Conservation (phyloP, 2,113 vertebrate genomes). For the Bambusicola thoracicus region DNA sequence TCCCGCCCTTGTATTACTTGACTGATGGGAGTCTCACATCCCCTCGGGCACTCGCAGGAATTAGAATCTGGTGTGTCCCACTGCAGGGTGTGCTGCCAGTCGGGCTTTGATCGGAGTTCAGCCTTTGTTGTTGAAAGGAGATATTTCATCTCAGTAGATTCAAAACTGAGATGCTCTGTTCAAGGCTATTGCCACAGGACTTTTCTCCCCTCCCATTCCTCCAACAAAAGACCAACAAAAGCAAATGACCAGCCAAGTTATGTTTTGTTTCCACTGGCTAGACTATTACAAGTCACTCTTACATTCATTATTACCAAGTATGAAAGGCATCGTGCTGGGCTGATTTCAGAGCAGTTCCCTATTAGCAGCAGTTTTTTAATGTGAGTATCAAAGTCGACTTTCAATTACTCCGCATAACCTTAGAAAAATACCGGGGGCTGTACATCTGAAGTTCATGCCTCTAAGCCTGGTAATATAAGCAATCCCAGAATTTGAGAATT, state of each 20-base stretch:
- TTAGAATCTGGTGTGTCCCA: constrained; percentile 11
- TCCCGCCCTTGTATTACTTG: constrained; percentile 22
- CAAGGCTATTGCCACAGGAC: constrained; percentile 44
- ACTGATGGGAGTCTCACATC: constrained; percentile 23
- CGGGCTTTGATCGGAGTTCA: constrained; percentile 65
- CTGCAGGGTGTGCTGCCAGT: constrained; percentile 21
- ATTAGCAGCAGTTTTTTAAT: constrained; percentile 43
- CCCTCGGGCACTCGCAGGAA: neutral
- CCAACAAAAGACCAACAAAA: constrained; percentile 35
- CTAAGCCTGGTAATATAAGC: constrained; percentile 12
- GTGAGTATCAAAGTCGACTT: constrained; percentile 22
- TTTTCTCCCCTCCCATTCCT: constrained; percentile 10
- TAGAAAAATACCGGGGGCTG: neutral
- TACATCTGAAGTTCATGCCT: neutral
- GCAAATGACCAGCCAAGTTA: constrained; percentile 41
- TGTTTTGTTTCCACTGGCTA: neutral
- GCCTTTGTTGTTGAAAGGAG: constrained; percentile 68
- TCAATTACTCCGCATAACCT: neutral
- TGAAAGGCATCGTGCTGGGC: constrained; percentile 32
- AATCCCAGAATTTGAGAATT: neutral
- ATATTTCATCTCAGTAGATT: constrained; percentile 62
- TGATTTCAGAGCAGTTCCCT: constrained; percentile 32
- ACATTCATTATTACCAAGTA: constrained; percentile 34
- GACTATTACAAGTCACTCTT: neutral
- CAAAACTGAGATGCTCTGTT: constrained; percentile 28